Percentiles rank a stretch among this genome's conserved stretches.
These are phyloP conservation scores for Nibea coibor DNA, from an alignment of 2,113 vertebrate species.

Conservation along the genomic window DNA sequence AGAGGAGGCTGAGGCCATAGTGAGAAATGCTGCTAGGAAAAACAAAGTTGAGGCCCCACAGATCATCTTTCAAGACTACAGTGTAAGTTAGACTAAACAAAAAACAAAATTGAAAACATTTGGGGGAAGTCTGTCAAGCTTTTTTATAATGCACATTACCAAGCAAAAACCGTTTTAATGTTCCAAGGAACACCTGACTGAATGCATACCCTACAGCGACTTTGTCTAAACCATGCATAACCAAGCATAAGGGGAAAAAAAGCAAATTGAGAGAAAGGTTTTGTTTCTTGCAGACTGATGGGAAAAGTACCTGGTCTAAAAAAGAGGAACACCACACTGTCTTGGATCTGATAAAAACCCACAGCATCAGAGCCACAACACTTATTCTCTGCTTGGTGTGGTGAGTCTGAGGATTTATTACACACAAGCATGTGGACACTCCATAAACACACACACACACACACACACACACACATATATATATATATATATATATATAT, in stretches of 20 bases:
- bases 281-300: conserved; percentile 47
- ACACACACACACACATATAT: no score
- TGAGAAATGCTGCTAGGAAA: conserved; percentile 87
- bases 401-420: conserved; percentile 78
- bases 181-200: no score
- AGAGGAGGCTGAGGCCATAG: conserved; percentile 88
- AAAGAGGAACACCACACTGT: conserved; percentile 71
- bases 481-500: no score
- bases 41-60: conserved; percentile 85
- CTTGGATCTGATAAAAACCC: conserved; percentile 83
- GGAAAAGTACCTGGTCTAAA: background rate
- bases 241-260: no score
- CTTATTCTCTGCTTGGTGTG: conserved; percentile 86
- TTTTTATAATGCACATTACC: no score
- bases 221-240: background rate
- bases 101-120: no score
- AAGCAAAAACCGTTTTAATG: no score
- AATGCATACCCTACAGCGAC: no score
- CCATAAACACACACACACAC: no score
- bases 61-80: conserved; percentile 81
- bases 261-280: no score
- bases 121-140: no score
- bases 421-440: background rate
- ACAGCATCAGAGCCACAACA: conserved; percentile 84
- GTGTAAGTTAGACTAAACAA: conserved; percentile 74